Evolutionary conservation across 2,113 vertebrate genomes (phyloP), one percentile per base, ranked within the genome.

Genomic region (Malaclemys terrapin): DNA sequence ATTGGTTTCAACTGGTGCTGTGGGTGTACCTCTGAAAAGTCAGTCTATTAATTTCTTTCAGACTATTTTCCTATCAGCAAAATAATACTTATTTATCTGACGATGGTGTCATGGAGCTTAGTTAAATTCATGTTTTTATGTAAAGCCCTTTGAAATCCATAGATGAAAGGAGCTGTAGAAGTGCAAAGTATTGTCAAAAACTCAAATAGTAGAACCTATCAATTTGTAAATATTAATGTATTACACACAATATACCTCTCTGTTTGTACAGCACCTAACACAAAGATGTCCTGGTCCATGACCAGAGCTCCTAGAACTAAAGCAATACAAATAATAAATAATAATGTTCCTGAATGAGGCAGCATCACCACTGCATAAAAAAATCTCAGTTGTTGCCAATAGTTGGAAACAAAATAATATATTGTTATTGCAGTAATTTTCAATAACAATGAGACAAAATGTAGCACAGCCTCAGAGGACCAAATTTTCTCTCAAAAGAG

Each of bases 401-500:
- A 45, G n/a, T 42, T 76, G 75, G 22, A 45, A 76, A 45, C 42
- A 25, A 76, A 76, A 69, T 4, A 69, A 69, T n/a, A 69, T 45
- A 25, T 42, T 76, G 75, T 25, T 76, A 24, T 47, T 76, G 81
- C 80, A 85, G 91, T 35, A 12, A 81, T 79, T 65, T 92, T 81
- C 14, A 24, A 82, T 19, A 81, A 81, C 25, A 82, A 83, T 29
- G 17, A 69, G 65, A 69, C 65, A 91, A 93, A 7, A 87, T 85
- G 57, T 88, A 20, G 53, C 0, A 0, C 69, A 82, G 24, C 11
- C 13, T 76, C 42, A 27, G 10, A 76, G 24, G 75, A 22, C 75
- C 4, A 83, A 89, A 45, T 83, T 75, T 31, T 87, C 79, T 93
- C 87, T 45, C 24, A 47, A 76, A 76, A 45, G 38, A 76, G 35